These are phyloP conservation scores for Chrysotoxum bicinctum DNA, from an alignment of 2,888 invertebrate species.

Conservation along the genomic window DNA sequence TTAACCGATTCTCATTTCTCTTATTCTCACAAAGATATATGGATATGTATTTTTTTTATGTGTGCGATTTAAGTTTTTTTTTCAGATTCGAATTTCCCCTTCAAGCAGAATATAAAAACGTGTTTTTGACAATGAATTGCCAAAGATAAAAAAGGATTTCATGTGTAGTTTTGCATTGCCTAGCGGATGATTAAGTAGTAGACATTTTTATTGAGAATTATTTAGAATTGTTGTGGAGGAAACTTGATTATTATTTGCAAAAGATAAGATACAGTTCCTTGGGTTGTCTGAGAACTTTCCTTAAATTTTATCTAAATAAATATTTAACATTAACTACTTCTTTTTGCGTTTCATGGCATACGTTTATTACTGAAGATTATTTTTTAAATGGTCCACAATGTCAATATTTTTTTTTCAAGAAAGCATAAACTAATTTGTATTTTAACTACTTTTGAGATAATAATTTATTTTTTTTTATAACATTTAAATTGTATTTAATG, in stretches of 20 bases:
- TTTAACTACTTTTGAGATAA: not conserved
- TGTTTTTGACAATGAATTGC: slow-evolving; percentile 64
- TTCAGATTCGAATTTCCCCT: slow-evolving; percentile 34
- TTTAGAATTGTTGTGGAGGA: not conserved
- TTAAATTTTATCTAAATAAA: not conserved
- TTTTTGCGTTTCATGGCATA: not conserved
- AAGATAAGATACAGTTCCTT: not conserved
- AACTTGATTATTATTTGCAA: not conserved
- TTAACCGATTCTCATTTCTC: slow-evolving; percentile 32
- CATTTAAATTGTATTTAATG: no score
- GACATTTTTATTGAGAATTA: not conserved
- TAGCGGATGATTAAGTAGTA: slow-evolving; percentile 11
- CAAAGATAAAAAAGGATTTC: slow-evolving; percentile 44
- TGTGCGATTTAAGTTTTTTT: slow-evolving; percentile 20
- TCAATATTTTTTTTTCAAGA: not conserved
- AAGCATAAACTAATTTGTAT: not conserved
- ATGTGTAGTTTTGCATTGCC: slow-evolving; percentile 3
- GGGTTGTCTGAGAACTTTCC: not conserved
- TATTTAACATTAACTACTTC: not conserved
- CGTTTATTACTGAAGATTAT: not conserved
- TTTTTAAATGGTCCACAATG: not conserved
- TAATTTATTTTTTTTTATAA: no score
- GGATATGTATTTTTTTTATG: not conserved
- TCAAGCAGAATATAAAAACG: slow-evolving; percentile 37
- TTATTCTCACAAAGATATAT: slow-evolving; percentile 15